Percentiles rank a stretch among this genome's conserved stretches.
Conservation (phyloP, 2,113 vertebrate species). For the Corythaixoides concolor region DNA sequence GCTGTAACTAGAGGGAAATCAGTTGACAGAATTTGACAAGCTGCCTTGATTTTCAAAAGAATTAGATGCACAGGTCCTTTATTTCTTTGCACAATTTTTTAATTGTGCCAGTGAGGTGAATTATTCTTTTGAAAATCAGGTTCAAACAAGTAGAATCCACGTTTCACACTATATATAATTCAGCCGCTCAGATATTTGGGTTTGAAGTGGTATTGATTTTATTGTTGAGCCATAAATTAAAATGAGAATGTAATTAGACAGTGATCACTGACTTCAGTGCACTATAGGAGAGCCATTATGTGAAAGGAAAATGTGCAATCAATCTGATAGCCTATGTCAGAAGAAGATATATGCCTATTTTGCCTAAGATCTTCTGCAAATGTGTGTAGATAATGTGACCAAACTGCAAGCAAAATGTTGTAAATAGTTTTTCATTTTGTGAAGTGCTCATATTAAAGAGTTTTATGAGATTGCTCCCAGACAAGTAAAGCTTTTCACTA, state of each 20-base stretch:
- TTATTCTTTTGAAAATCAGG: constrained; percentile 34
- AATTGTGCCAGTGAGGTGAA: constrained; percentile 28
- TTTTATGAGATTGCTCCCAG: constrained; percentile 77
- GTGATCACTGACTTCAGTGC: constrained; percentile 62
- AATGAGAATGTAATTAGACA: constrained; percentile 70
- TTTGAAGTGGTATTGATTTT: constrained; percentile 62
- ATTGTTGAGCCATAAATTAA: constrained; percentile 78
- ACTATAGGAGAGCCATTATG: constrained; percentile 56
- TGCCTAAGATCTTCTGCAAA: constrained; percentile 55
- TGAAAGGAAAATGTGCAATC: constrained; percentile 66
- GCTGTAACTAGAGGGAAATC: neutral
- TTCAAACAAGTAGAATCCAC: neutral
- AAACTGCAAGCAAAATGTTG: constrained; percentile 67
- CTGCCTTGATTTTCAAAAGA: constrained; percentile 41
- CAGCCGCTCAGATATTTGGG: constrained; percentile 42
- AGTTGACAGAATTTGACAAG: neutral
- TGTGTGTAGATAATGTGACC: constrained; percentile 70
- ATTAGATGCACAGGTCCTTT: neutral
- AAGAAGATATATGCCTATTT: constrained; percentile 50
- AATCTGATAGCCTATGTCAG: constrained; percentile 51
- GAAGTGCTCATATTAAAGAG: constrained; percentile 77
- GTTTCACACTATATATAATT: constrained; percentile 42
- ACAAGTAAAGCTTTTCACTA: constrained; percentile 66
- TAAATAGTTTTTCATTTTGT: constrained; percentile 80
- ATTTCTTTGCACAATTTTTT: constrained; percentile 31